Evolutionary conservation across 2,113 vertebrate species (phyloP).

Genomic region (Istiophorus platypterus): DNA sequence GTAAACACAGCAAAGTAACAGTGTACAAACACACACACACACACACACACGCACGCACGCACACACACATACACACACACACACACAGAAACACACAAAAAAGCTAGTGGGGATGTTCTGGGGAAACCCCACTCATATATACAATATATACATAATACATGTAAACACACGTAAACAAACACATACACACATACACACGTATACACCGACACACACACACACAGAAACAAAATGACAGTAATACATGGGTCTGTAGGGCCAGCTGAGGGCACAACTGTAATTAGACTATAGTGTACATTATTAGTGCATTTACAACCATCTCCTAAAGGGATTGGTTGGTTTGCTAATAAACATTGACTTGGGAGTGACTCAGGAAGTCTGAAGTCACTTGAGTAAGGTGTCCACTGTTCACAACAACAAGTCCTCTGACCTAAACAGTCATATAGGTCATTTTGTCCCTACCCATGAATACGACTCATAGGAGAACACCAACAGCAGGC

Average conservation of each 20-base stretch:
- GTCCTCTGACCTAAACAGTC: not conserved
- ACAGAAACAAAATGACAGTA: not conserved
- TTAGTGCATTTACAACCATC: too few species aligned
- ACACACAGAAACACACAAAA: not conserved
- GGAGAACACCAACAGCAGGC: not conserved
- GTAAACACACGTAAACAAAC: too few species aligned
- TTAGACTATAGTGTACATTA: not conserved
- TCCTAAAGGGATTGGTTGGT: too few species aligned
- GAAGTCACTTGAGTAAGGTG: not conserved
- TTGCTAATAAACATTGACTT: not conserved
- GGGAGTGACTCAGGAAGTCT: not conserved
- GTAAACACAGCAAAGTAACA: too few species aligned
- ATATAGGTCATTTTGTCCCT: not conserved
- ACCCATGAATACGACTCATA: not conserved
- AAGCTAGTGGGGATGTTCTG: not conserved
- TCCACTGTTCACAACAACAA: not conserved
- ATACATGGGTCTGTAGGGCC: not conserved
- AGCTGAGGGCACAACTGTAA: not conserved
- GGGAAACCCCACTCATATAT: too few species aligned
- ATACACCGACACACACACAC: not conserved
- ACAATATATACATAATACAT: too few species aligned
- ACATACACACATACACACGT: not conserved
- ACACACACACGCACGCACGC: not conserved
- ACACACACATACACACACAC: not conserved
- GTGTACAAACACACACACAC: not conserved